Evolutionary conservation across 2,113 vertebrate species (phyloP), one percentile per base, ranked within the genome.

Genomic region (Phalacrocorax carbo): DNA sequence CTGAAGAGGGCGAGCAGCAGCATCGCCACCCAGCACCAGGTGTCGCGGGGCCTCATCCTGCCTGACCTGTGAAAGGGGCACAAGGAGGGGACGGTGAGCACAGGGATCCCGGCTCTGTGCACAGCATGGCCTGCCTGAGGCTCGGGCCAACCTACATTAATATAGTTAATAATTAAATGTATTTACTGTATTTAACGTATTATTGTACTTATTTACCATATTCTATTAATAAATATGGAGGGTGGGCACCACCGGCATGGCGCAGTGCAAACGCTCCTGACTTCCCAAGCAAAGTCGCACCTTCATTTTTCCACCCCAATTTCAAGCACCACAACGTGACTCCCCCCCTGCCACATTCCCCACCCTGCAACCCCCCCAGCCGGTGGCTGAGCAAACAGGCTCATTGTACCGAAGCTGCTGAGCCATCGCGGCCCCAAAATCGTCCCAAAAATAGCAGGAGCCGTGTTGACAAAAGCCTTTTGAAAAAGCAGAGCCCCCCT

Each of bases 401-500:
- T 14, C 93, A 88, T 96, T 96, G 96, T 96, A 8, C 36, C 3
- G 15, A 36, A 94, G 52, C 91, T 96, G 96, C 93, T 96, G 96
- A 96, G 96, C 96, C 91, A 96, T 95, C 82, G 57, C 10, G 2
- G 72, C 82, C 79, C 89, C 65, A 0, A 46, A 70, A 44, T 2
- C 49, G 1, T 22, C 93, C 87, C 65, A 5, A 5, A 64, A 49
- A 15, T 5, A 54, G 82, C 93, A 19, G 38, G 32, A 58, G 84
- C 93, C 3, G 7, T 3, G 88, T 20, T 60, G 83, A 92, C 96
- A 97, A 97, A 97, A 86, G 91, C 15, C 60, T 88, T 91, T 73
- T 83, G 80, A 86, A 75, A 80, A 5, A 20, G 51, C 89, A 69
- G 88, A 94, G 93, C 86, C 66, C 65, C 82, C 52, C 82, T 58